These are phyloP conservation scores for Lipophrys pholis DNA, from an alignment of 2,113 vertebrate genomes.

Conservation along the genomic window DNA sequence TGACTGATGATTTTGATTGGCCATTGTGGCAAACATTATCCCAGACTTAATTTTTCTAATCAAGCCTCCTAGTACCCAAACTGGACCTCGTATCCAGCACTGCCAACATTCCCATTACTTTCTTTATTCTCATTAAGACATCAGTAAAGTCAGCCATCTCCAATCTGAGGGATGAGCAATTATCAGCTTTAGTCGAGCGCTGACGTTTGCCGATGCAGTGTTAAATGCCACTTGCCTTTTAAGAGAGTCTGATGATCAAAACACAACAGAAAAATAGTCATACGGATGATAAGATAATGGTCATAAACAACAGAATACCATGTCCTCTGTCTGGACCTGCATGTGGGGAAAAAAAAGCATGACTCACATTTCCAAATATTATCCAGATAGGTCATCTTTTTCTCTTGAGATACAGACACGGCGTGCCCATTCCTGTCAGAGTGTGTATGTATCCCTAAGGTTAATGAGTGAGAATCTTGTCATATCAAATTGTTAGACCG, in stretches of 20 bases:
- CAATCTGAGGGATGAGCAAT: conserved; percentile 45
- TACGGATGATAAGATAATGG: conserved; percentile 11
- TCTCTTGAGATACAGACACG: conserved; percentile 2
- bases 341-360: background rate
- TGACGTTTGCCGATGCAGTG: conserved; percentile 10
- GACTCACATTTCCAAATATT: conserved; percentile 5
- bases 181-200: conserved; percentile 31
- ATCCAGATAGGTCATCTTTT: conserved; percentile 13
- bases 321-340: background rate
- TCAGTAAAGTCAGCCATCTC: conserved; percentile 42
- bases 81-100: conserved; percentile 36
- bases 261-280: conserved; percentile 25
- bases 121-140: conserved; percentile 45
- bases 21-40: conserved; percentile 47
- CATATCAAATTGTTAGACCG: background rate
- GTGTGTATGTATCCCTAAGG: background rate
- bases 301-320: conserved; percentile 1
- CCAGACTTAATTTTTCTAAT: conserved; percentile 50
- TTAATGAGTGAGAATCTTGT: background rate
- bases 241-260: conserved; percentile 34
- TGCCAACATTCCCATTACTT: conserved; percentile 65
- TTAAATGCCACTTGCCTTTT: conserved; percentile 31
- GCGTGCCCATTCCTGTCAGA: too few species aligned
- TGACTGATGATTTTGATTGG: conserved; percentile 35
- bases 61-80: conserved; percentile 25